Base-by-base conservation (phyloP, 2,113 vertebrate species). In the Philantomba maxwellii region DNA sequence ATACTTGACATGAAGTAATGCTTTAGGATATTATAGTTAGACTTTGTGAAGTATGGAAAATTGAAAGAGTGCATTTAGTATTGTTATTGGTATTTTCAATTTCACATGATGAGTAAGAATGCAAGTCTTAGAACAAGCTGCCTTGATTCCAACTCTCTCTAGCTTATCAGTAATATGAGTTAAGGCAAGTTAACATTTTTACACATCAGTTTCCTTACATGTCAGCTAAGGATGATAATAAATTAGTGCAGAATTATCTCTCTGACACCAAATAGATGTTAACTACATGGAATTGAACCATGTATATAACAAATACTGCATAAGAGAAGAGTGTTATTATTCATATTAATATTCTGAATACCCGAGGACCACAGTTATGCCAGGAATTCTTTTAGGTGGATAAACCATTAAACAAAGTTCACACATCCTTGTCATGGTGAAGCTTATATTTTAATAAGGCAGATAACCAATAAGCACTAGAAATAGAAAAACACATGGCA, bases 11-110 rank as follows among this genome's bases (percentile, higher is more conserved):
- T n/a, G 64, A 89, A 25, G 81, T 28, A 64, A 84, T 60, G 15
- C 9, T 60, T 84, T 70, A 2, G 2, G 33, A 36, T 36, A 45
- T 23, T 51, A n/a, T 2, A 93, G 11, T 57, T 73, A 60, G 66
- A 87, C 36, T 78, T 92, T 45, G 23, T 82, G 45, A 89, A 58
- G 16, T 70, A 55, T 47, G 13, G 30, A 30, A 45, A 93, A 95
- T 7, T 82, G 23, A 70, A 89, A 70, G 28, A 81, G 8, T 62
- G 11, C 55, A 25, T 49, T 84, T 49, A 45, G 4, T 66, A 43
- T 53, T 93, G 95, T 66, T 57, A 94, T 78, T 94, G 91, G 15
- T 81, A 16, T 60, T 96, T 82, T 87, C 84, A 39, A 7, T 89
- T 89, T 87, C 75, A 43, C 30, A 47, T 5, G 7, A 19, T 45